Evolutionary conservation across 2,113 vertebrate species (phyloP), one percentile per base, ranked within the genome.

Genomic region (Paraplagusia blochii): DNA sequence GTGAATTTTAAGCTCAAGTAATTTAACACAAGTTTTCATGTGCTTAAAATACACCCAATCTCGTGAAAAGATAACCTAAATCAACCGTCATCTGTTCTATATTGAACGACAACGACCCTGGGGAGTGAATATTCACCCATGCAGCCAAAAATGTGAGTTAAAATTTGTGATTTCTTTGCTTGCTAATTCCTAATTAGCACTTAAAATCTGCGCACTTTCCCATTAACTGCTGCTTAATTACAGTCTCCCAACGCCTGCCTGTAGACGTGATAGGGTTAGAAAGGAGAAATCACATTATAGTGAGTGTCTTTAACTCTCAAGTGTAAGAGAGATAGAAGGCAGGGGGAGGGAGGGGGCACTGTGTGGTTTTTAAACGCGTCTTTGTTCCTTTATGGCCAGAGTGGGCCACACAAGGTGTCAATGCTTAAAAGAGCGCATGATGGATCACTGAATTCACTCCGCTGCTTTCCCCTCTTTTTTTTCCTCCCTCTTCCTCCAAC

Each of bases 361-460:
- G 11, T 53, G 59, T 56, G 68, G 48, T 51, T 74, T 44, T 75
- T 68, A 78, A 84, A 77, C 36, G 53, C 39, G 64, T 79, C 74
- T 82, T 89, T 87, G 85, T 88, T 83, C 83, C 49, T 62, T 77
- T 76, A 68, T 65, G 74, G 64, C 58, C 22, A 47, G 77, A 84
- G 57, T 65, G 80, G 77, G 66, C 58, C 81, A 84, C 76, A 72
- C 80, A 79, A 52, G 69, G 73, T 85, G 85, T 76, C 87, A 72
- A 17, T 61, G 63, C 61, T 55, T 65, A 73, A 77, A 79, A 80
- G 78, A 76, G 73, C 57, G 11, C 63, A 69, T 87, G 88, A 89
- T 89, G 80, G 84, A 89, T 89, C 62, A 81, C 77, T 64, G 63
- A 15, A 56, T 60, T 22, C 63, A 66, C 62, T 43, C 71, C 56